These are phyloP conservation scores for Saiga tatarica DNA, from an alignment of 2,113 vertebrate genomes.

Conservation along the genomic window DNA sequence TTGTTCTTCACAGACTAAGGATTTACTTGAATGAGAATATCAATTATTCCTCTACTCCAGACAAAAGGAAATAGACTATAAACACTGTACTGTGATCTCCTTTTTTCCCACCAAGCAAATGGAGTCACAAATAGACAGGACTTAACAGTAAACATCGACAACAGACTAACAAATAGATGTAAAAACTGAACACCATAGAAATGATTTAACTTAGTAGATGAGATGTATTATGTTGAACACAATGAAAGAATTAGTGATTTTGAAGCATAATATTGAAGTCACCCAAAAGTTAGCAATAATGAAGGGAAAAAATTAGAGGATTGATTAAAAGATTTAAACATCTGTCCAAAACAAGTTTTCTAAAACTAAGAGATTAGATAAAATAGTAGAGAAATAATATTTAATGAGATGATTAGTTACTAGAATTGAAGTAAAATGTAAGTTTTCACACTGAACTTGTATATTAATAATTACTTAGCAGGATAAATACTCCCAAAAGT, in stretches of 20 bases:
- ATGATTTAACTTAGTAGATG: neutral
- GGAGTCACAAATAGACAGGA: neutral
- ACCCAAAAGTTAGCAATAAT: neutral
- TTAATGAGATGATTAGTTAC: neutral
- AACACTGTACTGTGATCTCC: neutral
- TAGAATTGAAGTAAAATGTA: neutral
- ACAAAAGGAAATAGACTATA: neutral
- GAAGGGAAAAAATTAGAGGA: neutral
- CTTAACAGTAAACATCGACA: neutral
- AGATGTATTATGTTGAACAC: neutral
- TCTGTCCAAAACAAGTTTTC: neutral
- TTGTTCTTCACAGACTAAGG: neutral
- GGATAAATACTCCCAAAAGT: neutral
- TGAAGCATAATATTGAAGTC: neutral
- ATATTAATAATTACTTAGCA: neutral
- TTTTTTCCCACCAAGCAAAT: neutral
- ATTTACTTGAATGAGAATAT: neutral
- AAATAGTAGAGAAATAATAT: neutral
- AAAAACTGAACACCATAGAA: neutral
- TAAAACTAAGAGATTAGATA: neutral
- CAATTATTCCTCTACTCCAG: neutral
- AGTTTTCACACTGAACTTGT: neutral
- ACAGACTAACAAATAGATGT: neutral
- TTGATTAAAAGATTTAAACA: neutral
- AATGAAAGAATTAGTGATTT: slow-evolving; percentile 22